Evolutionary conservation across 2,888 invertebrate genomes (phyloP), one percentile per base, ranked within the genome.

Genomic region (Cancer borealis): DNA sequence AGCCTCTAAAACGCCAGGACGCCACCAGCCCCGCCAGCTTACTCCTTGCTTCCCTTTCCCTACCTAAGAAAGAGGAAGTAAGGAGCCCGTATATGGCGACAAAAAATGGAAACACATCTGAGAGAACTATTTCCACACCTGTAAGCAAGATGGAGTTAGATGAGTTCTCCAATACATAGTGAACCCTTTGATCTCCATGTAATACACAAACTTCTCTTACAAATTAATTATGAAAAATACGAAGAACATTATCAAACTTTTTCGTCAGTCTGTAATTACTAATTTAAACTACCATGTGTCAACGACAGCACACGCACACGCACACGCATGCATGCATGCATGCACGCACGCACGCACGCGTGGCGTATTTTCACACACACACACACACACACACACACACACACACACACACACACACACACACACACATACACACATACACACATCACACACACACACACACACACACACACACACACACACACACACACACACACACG

Each of bases 401-500:
- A 49, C 49, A 49, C 49, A 49, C 49, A 49, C 49, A 49, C 49
- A 12, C 49, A 49, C 49, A 49, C 49, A 49, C 49, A 49, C 49
- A 49, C 49, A 49, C 49, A 49, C 49, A 49, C 66, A 66, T 17
- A 66, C 66, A 21, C 66, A 66, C 66, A 66, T 17, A 66, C 66
- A 66, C 66, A 66, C 66, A 66, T n/a, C 73, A 73, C 73, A n/a
- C 73, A 73, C 73, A 73, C 73, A n/a, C 73, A 73, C 73, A 73
- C 73, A 73, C 73, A 73, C 73, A 73, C 73, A 73, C 73, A 73
- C 73, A 73, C 73, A 73, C 73, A 73, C 73, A 73, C 73, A 73
- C 73, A 73, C 73, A 73, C 73, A 73, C 26, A 73, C 73, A 73
- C 73, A n/a, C 73, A 60, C 17, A 12, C 17, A 60, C 60, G 3